phyloP scores from a whole-genome alignment of 2,797 vertebrate genomes.

The Sciurus carolinensis region DNA sequence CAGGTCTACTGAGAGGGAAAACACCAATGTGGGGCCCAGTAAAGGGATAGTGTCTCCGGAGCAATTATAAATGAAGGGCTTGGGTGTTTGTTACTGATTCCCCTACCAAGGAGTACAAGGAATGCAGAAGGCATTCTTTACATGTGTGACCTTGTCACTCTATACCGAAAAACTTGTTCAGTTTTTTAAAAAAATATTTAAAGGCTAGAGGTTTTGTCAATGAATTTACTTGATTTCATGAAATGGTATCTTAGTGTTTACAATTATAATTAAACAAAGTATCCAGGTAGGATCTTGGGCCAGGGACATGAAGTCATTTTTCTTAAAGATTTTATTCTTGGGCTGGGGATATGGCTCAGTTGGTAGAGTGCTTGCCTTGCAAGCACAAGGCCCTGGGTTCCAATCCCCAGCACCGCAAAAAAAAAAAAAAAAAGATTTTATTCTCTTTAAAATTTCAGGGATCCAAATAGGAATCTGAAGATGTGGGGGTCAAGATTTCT shows the following conservation, averaged over 20 bases:
- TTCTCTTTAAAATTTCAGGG: not conserved
- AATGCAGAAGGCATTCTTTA: conserved; percentile 41
- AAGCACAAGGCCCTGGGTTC: too few species aligned
- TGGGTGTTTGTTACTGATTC: conserved; percentile 26
- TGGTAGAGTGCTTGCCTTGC: too few species aligned
- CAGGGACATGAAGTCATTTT: conserved; percentile 11
- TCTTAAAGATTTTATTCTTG: conserved; percentile 55
- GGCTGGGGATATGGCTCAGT: not conserved
- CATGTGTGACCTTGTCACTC: not conserved
- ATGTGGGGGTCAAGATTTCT: conserved; percentile 52
- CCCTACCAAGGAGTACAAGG: not conserved
- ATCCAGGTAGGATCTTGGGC: not conserved
- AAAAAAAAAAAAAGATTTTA: too few species aligned
- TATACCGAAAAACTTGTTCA: conserved; percentile 29
- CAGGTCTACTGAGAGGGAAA: conserved; percentile 16
- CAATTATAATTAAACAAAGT: not conserved
- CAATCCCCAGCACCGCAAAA: too few species aligned
- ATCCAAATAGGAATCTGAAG: conserved; percentile 54
- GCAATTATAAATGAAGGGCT: not conserved
- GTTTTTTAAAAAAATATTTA: conserved; percentile 5
- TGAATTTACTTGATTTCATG: conserved; percentile 50
- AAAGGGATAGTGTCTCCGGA: conserved; percentile 39
- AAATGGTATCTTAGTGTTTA: conserved; percentile 70
- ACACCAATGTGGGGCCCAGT: not conserved
- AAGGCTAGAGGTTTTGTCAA: conserved; percentile 28